Conservation (phyloP, 2,113 vertebrate species). For the Corvus cornix region DNA sequence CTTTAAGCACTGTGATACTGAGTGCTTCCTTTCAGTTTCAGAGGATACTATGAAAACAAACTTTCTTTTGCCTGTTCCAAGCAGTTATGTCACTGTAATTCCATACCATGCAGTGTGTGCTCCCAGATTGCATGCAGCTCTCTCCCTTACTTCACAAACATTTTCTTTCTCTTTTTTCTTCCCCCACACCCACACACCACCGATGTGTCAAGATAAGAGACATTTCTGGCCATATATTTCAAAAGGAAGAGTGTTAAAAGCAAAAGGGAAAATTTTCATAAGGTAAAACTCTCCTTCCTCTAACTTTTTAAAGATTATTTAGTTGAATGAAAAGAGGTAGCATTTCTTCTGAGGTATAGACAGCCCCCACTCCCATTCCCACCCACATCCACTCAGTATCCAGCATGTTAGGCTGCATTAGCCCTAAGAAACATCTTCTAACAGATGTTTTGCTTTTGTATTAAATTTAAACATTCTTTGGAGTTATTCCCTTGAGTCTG, state of each 20-base stretch:
- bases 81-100: background rate
- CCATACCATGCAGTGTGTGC: background rate
- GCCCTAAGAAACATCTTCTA: constrained; percentile 48
- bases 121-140: background rate
- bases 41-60: background rate
- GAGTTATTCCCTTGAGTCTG: background rate
- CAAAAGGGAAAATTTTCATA: background rate
- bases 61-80: background rate
- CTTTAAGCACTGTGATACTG: background rate
- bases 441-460: constrained; percentile 52
- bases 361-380: background rate
- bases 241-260: background rate
- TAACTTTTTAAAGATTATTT: background rate
- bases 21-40: background rate
- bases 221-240: background rate
- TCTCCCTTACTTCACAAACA: background rate
- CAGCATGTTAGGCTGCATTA: background rate
- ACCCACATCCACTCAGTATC: background rate
- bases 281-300: background rate
- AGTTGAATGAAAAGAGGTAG: background rate
- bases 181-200: background rate
- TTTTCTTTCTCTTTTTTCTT: background rate
- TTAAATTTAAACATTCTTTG: constrained; percentile 53
- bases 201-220: background rate
- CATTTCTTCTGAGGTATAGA: background rate